Base-by-base conservation (phyloP, 2,113 vertebrate species). In the Hypocryptadius cinnamomeus region DNA sequence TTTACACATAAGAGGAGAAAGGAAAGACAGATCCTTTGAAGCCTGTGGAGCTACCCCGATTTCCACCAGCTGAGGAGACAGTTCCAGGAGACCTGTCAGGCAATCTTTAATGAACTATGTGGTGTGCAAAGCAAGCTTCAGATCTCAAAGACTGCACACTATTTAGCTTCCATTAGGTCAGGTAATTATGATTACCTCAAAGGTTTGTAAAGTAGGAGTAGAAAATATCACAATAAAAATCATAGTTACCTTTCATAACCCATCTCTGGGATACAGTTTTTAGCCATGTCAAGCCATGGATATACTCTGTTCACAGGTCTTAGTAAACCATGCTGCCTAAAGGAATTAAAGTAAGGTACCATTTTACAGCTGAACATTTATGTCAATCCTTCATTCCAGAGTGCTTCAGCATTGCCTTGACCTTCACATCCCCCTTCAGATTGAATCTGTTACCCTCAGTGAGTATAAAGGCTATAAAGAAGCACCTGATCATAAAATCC, bases 401-500 rank as follows among this genome's bases (percentile, higher is more conserved):
- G 21, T 81, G 54, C 30, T 93, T 95, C 87, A 92, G 47, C 44
- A 47, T 53, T 72, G 76, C 63, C 63, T 53, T 94, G 93, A 95
- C 94, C 90, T 89, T 94, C 87, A 66, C 27, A 92, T 92, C 73
- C 16, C 85, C 80, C 92, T 96, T 97, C 95, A 95, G 59, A 94
- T 51, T 94, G 69, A 95, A 96, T 97, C 95, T 96, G 72, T 93
- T 96, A 93, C 81, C 90, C 77, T 94, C 88, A 96, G 51, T 94
- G 92, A 95, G 79, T 95, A 96, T 94, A 92, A 96, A 93, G 87
- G 61, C 79, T 89, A 70, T 77, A 94, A 95, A 96, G 95, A 87
- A 95, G 88, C 96, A 95, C 93, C 94, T 95, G 95, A 95, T 96
- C 93, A 95, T 91, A 95, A 97, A 97, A 95, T 97, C 95, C 94